Conservation (phyloP, 2,797 vertebrate genomes). For the Sebastiscus albofasciatus region DNA sequence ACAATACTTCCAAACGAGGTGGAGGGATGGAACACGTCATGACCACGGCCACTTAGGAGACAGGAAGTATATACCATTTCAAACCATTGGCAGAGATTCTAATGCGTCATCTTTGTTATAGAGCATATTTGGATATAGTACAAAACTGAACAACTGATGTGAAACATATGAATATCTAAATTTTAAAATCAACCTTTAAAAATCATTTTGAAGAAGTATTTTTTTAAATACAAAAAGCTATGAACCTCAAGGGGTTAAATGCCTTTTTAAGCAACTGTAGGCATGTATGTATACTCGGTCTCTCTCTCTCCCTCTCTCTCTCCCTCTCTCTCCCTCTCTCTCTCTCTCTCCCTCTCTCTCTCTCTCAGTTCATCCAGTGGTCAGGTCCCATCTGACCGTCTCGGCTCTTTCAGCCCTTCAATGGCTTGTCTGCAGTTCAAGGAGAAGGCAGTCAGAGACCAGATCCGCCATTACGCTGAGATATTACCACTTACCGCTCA, state of each 20-base stretch:
- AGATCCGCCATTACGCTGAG: slow-evolving; percentile 63
- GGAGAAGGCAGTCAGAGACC: slow-evolving; percentile 89
- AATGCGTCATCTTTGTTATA: too few relatives aligned
- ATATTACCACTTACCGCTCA: slow-evolving; percentile 56
- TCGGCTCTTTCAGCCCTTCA: slow-evolving; percentile 91
- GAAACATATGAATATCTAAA: not conserved
- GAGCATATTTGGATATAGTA: too few relatives aligned
- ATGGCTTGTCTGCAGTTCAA: slow-evolving; percentile 90
- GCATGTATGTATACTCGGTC: slow-evolving; percentile 44
- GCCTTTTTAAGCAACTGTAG: slow-evolving; percentile 68
- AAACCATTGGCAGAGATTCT: too few relatives aligned
- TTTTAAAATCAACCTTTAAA: not conserved
- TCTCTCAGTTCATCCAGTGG: slow-evolving; percentile 63
- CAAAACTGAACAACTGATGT: not conserved
- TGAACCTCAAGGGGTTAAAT: not conserved
- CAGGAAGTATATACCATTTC: too few relatives aligned
- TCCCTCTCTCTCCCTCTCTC: not conserved
- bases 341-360: not conserved
- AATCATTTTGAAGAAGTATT: not conserved
- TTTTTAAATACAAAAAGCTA: not conserved
- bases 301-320: not conserved
- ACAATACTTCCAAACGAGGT: too few relatives aligned
- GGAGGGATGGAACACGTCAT: too few relatives aligned
- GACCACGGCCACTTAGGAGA: too few relatives aligned
- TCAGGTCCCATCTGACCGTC: slow-evolving; percentile 69